phyloP scores from a whole-genome alignment of 2,113 vertebrate species.

The Sorex fumeus region DNA sequence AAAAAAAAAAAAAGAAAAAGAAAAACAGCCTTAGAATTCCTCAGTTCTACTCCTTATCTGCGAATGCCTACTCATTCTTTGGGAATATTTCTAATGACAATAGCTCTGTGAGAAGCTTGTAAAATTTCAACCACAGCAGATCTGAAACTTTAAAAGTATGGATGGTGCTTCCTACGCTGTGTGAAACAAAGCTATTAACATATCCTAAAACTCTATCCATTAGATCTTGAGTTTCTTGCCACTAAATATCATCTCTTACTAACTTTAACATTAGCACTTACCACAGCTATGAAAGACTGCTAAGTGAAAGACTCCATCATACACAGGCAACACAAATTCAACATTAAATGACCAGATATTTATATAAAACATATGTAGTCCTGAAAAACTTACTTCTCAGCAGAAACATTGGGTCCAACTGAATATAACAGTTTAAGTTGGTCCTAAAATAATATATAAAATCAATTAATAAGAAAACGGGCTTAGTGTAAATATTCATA shows the following conservation, averaged over 20 bases:
- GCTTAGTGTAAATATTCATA: slow-evolving; percentile 49
- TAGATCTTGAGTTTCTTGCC: slow-evolving; percentile 32
- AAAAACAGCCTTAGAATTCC: not conserved
- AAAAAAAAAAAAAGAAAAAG: not conserved
- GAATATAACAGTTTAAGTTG: slow-evolving; percentile 95
- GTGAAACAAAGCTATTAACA: slow-evolving; percentile 27
- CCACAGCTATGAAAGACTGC: not conserved
- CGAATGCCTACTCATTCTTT: not conserved
- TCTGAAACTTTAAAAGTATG: slow-evolving; percentile 30
- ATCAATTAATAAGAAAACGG: slow-evolving; percentile 71
- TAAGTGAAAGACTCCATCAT: slow-evolving; percentile 40
- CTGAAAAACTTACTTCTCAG: slow-evolving; percentile 92
- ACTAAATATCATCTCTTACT: slow-evolving; percentile 27
- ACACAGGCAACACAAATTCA: slow-evolving; percentile 63
- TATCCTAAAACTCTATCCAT: slow-evolving; percentile 4
- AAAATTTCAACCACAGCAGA: slow-evolving; percentile 14
- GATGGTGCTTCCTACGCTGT: not conserved
- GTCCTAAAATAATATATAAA: slow-evolving; percentile 91
- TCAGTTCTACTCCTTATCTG: slow-evolving; percentile 39
- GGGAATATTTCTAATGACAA: not conserved
- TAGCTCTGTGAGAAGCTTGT: not conserved
- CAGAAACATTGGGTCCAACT: slow-evolving; percentile 92
- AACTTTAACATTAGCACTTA: slow-evolving; percentile 50
- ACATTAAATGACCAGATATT: slow-evolving; percentile 44
- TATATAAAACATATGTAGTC: slow-evolving; percentile 19